phyloP scores from a whole-genome alignment of 2,113 vertebrate species.

The Bagarius yarrelli region DNA sequence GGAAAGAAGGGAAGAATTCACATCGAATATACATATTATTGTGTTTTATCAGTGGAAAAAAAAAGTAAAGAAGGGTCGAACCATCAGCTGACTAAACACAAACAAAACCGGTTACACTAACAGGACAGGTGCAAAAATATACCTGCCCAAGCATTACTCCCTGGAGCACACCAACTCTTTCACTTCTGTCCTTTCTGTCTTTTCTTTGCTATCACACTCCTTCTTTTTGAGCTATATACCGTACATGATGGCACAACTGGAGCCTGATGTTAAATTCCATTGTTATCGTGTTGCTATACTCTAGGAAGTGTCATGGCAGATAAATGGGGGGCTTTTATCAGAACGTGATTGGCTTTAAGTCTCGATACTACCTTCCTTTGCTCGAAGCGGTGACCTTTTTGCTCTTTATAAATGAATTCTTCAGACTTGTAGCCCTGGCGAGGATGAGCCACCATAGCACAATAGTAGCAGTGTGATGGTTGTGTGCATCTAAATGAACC shows the following conservation, averaged over 20 bases:
- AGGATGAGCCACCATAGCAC: constrained; percentile 59
- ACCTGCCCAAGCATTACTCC: constrained; percentile 14
- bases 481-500: constrained; percentile 61
- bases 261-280: constrained; percentile 21
- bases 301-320: constrained; percentile 46
- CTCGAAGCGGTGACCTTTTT: constrained; percentile 60
- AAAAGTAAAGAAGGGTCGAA: too few species aligned
- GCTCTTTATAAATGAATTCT: constrained; percentile 53
- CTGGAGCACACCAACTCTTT: constrained; percentile 25
- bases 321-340: constrained; percentile 57
- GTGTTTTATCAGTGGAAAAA: too few species aligned
- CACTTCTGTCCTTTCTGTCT: constrained; percentile 39
- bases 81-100: too few species aligned
- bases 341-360: constrained; percentile 22
- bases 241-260: constrained; percentile 25
- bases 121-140: constrained; percentile 35
- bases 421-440: constrained; percentile 59
- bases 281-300: constrained; percentile 45
- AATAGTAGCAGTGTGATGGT: constrained; percentile 52
- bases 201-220: background rate
- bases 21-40: too few species aligned
- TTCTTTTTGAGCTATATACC: constrained; percentile 8
- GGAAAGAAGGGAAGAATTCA: too few species aligned
- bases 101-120: too few species aligned
- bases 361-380: constrained; percentile 30